phyloP scores from a whole-genome alignment of 2,797 vertebrate species.

The Micrastur ruficollis region DNA sequence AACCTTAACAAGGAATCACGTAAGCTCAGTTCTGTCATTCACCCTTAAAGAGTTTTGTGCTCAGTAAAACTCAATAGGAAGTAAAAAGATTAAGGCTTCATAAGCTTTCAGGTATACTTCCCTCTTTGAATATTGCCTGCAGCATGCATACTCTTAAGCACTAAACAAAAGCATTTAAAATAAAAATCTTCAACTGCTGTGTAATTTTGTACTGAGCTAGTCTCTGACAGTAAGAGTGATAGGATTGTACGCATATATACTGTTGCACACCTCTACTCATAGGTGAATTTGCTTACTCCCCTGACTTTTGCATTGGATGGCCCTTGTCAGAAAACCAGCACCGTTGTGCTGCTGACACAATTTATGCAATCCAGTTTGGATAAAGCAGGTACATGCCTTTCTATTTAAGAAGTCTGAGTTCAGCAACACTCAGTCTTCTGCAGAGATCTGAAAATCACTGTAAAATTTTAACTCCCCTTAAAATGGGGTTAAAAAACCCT shows the following conservation, averaged over 20 bases:
- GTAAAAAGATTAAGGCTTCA: not conserved
- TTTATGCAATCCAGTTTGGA: not conserved
- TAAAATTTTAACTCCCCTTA: not conserved
- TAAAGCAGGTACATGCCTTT: not conserved
- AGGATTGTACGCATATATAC: not conserved
- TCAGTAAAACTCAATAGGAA: not conserved
- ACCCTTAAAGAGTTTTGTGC: not conserved
- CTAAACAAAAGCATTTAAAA: not conserved
- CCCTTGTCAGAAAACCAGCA: not conserved
- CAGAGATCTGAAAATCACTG: not conserved
- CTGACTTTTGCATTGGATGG: too few relatives aligned
- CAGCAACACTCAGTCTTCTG: not conserved
- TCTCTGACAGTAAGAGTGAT: not conserved
- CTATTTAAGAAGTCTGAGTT: not conserved
- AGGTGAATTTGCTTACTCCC: not conserved
- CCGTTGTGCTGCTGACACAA: not conserved
- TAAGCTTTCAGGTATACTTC: not conserved
- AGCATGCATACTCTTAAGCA: not conserved
- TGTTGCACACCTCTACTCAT: not conserved
- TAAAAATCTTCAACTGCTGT: not conserved
- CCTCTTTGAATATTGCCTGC: not conserved
- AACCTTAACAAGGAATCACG: not conserved
- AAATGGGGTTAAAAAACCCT: not conserved
- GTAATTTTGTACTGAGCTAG: not conserved
- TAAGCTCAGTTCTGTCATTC: not conserved